Percentiles rank a stretch among this genome's conserved stretches.
Evolutionary conservation across 2,113 vertebrate species (phyloP).

Genomic region (Cyprinodon brontotheroides): DNA sequence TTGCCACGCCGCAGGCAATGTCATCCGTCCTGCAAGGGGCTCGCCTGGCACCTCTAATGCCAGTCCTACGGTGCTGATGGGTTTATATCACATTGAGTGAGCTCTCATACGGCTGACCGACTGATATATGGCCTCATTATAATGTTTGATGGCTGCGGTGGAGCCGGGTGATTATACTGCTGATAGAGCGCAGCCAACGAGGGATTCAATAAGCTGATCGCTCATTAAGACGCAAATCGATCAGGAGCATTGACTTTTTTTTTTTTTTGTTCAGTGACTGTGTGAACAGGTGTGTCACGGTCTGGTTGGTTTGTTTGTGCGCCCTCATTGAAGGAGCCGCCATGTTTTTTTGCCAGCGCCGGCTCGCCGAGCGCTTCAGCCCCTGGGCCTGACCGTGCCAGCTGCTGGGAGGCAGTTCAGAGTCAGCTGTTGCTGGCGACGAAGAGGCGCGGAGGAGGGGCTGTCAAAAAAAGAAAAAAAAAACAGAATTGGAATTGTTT

Average conservation of each 20-base stretch:
- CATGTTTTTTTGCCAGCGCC: slow-evolving; percentile 32
- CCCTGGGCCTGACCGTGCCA: slow-evolving; percentile 43
- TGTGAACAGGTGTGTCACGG: slow-evolving; percentile 5
- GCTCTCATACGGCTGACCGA: slow-evolving; percentile 49
- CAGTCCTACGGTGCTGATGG: slow-evolving; percentile 51
- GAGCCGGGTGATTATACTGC: slow-evolving; percentile 69
- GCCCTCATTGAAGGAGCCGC: no score
- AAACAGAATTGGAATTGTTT: slow-evolving; percentile 64
- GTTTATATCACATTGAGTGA: slow-evolving; percentile 64
- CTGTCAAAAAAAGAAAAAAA: slow-evolving; percentile 31
- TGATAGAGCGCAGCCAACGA: slow-evolving; percentile 61
- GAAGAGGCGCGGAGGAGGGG: slow-evolving; percentile 36
- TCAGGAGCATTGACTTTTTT: slow-evolving; percentile 55
- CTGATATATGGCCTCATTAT: slow-evolving; percentile 76
- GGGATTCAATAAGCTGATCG: slow-evolving; percentile 53
- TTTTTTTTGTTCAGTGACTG: not conserved
- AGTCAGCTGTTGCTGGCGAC: slow-evolving; percentile 59
- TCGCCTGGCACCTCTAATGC: not conserved
- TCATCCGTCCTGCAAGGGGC: slow-evolving; percentile 44
- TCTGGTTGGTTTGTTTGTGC: slow-evolving; percentile 11
- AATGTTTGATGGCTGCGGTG: slow-evolving; percentile 72
- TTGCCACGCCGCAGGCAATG: slow-evolving; percentile 55
- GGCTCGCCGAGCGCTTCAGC: slow-evolving; percentile 50
- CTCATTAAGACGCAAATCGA: slow-evolving; percentile 75
- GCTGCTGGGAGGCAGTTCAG: slow-evolving; percentile 56